A percentile compares a stretch with the other conserved stretches of the same genome.
phyloP scores from a whole-genome alignment of 2,888 invertebrate species.

The Ethmia dodecea region DNA sequence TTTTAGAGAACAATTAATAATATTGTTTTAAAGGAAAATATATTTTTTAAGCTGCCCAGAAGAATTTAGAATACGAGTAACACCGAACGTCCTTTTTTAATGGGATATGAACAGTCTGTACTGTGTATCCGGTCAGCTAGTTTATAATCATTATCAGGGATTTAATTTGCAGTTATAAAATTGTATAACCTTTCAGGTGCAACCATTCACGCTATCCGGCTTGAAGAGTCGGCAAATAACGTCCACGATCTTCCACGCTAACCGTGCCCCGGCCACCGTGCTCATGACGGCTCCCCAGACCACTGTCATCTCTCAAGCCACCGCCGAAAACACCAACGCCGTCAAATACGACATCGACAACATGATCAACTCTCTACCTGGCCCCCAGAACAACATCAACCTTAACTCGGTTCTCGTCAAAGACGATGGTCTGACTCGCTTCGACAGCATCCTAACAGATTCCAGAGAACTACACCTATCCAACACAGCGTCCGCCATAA shows the following conservation, averaged over 20 bases:
- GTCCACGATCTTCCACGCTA: slow-evolving; percentile 60
- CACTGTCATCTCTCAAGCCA: slow-evolving; percentile 62
- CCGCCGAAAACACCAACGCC: slow-evolving; percentile 32
- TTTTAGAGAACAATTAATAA: too few relatives aligned
- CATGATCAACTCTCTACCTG: slow-evolving; percentile 48
- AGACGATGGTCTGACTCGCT: slow-evolving; percentile 51
- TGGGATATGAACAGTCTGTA: too few relatives aligned
- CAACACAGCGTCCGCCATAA: slow-evolving; percentile 54
- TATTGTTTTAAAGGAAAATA: too few relatives aligned
- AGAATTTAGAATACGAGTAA: too few relatives aligned
- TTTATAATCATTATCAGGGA: too few relatives aligned
- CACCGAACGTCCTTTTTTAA: too few relatives aligned
- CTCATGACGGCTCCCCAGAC: slow-evolving; percentile 60
- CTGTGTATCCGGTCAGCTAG: too few relatives aligned
- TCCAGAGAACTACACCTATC: slow-evolving; percentile 52
- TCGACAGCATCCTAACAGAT: slow-evolving; percentile 52
- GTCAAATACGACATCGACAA: slow-evolving; percentile 61
- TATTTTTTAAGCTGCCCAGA: too few relatives aligned
- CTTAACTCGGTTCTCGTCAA: slow-evolving; percentile 53
- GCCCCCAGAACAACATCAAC: slow-evolving; percentile 33
- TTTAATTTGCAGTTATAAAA: too few relatives aligned
- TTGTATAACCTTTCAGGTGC: slow-evolving; percentile 61
- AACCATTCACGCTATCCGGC: slow-evolving; percentile 54
- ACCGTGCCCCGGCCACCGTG: slow-evolving; percentile 56
- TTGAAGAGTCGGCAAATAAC: slow-evolving; percentile 59